These are phyloP conservation scores for Callaeas wilsoni DNA, from an alignment of 2,113 vertebrate species.

Conservation along the genomic window DNA sequence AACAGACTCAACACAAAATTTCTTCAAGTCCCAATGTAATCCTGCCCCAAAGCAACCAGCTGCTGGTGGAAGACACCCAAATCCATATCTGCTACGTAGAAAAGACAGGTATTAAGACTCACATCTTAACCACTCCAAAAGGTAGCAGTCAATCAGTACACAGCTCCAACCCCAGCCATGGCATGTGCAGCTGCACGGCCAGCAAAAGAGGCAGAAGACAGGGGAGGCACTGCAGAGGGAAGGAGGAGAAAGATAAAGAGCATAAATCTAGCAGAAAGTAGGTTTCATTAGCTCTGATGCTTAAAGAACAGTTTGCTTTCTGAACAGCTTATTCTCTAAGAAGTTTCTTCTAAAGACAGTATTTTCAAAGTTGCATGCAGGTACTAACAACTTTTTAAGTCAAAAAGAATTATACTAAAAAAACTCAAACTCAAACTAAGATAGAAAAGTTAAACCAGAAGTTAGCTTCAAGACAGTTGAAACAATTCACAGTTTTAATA, in stretches of 20 bases:
- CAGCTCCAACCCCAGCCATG: slow-evolving; percentile 33
- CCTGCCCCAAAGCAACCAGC: neutral
- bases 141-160: slow-evolving; percentile 38
- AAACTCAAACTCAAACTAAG: neutral
- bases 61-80: neutral
- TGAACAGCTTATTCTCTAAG: neutral
- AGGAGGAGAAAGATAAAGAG: slow-evolving; percentile 40
- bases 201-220: slow-evolving; percentile 37
- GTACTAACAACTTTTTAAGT: neutral
- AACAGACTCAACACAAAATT: neutral
- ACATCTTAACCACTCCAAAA: slow-evolving; percentile 51
- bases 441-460: neutral
- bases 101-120: slow-evolving; percentile 42
- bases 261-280: neutral
- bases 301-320: neutral
- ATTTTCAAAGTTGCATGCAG: neutral
- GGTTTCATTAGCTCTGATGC: neutral
- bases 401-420: neutral
- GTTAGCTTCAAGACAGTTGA: neutral
- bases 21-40: neutral
- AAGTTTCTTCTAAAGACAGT: neutral
- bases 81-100: neutral
- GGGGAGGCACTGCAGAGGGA: slow-evolving; percentile 34
- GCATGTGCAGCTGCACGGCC: slow-evolving; percentile 16
- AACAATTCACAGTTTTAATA: neutral